Conservation (phyloP, 1,140 invertebrate genomes). For the Diprion similis region DNA sequence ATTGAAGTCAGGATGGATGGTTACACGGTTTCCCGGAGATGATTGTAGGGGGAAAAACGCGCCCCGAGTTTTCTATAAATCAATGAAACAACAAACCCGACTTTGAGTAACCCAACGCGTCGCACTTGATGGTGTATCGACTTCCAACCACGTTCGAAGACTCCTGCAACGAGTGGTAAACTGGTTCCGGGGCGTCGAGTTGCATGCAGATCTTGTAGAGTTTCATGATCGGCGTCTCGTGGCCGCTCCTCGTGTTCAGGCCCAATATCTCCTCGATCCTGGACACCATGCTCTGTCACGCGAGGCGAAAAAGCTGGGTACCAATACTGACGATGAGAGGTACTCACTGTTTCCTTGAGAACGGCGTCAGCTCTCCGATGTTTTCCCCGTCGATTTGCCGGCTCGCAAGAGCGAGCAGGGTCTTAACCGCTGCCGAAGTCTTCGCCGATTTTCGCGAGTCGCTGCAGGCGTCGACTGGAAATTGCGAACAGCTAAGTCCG, state of each 20-base stretch:
- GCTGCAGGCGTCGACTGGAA: background rate
- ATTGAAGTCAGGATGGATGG: background rate
- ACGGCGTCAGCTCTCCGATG: background rate
- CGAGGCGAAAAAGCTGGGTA: background rate
- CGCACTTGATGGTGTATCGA: slow-evolving; percentile 26
- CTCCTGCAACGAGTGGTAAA: slow-evolving; percentile 22
- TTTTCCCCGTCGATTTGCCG: background rate
- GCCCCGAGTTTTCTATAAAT: background rate
- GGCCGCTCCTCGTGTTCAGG: background rate
- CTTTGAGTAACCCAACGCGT: slow-evolving; percentile 24
- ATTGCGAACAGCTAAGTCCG: no score
- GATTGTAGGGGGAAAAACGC: no score
- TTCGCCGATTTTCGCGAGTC: background rate
- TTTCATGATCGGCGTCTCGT: slow-evolving; percentile 29
- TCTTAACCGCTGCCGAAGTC: background rate
- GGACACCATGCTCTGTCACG: background rate
- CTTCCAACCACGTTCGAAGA: slow-evolving; percentile 14
- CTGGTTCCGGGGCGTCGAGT: slow-evolving; percentile 20
- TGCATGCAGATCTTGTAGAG: slow-evolving; percentile 39
- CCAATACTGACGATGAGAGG: no score
- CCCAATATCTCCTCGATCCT: slow-evolving; percentile 37
- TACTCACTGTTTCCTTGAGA: background rate
- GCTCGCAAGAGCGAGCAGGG: background rate
- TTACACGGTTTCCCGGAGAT: no score
- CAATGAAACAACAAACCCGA: background rate